A percentile compares a stretch with the other conserved stretches of the same genome.
phyloP scores from a whole-genome alignment of 2,797 vertebrate species.

The Scleropages formosus region DNA sequence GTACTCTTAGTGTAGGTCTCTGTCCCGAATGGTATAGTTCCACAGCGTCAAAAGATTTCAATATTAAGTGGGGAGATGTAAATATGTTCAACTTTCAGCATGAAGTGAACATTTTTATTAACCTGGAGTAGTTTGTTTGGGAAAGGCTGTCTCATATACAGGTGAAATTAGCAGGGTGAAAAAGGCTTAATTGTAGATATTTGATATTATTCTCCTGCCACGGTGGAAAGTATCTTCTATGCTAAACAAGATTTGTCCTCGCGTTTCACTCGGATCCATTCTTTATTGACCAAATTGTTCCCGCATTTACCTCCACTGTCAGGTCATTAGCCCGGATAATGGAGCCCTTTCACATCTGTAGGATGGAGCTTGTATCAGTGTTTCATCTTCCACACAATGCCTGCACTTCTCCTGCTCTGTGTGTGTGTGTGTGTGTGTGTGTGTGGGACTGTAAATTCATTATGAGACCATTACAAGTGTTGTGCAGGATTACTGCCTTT shows the following conservation, averaged over 20 bases:
- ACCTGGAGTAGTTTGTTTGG: too few species aligned
- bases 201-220: background rate
- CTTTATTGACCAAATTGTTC: slow-evolving; percentile 1
- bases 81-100: too few species aligned
- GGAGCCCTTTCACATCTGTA: background rate
- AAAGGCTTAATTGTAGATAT: background rate
- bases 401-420: background rate
- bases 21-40: too few species aligned
- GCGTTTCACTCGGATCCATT: background rate
- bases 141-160: too few species aligned
- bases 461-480: background rate
- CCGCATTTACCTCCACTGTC: background rate
- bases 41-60: too few species aligned
- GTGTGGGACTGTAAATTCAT: background rate
- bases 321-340: slow-evolving; percentile 16
- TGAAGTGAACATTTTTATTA: too few species aligned
- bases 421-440: slow-evolving; percentile 6
- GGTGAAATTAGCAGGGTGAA: too few species aligned
- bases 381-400: slow-evolving; percentile 5
- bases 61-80: too few species aligned
- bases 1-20: too few species aligned
- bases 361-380: slow-evolving; percentile 21
- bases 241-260: background rate
- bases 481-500: background rate
- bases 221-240: too few species aligned